Percentiles rank a stretch among this genome's conserved stretches.
These are phyloP conservation scores for Smithornis capensis DNA, from an alignment of 2,113 vertebrate genomes.

Conservation along the genomic window DNA sequence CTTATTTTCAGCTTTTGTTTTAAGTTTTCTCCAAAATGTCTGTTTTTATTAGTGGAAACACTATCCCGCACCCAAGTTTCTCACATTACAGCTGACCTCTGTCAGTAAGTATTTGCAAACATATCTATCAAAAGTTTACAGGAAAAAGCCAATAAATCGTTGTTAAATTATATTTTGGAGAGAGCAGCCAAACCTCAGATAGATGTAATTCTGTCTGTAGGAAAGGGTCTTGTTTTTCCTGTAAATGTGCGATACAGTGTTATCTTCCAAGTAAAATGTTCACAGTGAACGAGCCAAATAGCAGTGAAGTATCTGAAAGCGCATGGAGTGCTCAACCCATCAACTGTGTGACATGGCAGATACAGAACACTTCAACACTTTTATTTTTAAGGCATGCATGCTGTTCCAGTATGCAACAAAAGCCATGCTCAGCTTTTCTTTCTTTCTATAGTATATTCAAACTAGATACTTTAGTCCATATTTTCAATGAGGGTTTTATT, in stretches of 20 bases:
- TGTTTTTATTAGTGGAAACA: not conserved
- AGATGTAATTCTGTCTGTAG: not conserved
- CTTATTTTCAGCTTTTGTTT: not conserved
- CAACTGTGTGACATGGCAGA: not conserved
- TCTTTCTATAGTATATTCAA: not conserved
- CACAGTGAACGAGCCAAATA: not conserved
- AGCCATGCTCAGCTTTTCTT: not conserved
- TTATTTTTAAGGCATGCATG: not conserved
- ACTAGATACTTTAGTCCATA: not conserved
- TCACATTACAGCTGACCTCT: not conserved
- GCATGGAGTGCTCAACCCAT: not conserved
- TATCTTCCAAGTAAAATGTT: not conserved
- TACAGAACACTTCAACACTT: not conserved
- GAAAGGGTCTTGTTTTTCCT: not conserved
- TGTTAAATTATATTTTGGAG: not conserved
- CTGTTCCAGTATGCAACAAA: not conserved
- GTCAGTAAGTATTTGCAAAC: not conserved
- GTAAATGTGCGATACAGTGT: not conserved
- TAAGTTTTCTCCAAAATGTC: not conserved
- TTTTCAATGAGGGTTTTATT: not conserved
- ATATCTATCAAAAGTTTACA: not conserved
- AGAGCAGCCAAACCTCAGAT: not conserved
- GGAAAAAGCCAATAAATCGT: not conserved
- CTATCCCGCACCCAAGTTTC: not conserved
- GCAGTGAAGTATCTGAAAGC: not conserved